Conservation (phyloP, 2,888 invertebrate species). For the Drosophila buzzatii region DNA sequence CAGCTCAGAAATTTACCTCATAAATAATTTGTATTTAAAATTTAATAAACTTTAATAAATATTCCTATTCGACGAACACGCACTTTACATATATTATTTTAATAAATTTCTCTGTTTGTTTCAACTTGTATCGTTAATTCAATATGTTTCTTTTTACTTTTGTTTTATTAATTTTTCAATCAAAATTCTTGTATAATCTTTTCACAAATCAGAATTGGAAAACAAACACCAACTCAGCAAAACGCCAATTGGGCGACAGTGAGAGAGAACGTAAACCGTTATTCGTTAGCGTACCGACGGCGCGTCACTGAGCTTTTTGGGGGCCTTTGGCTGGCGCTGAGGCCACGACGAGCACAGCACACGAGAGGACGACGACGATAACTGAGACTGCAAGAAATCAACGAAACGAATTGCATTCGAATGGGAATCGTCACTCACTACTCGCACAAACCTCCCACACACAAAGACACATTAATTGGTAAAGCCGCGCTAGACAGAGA, state of each 20-base stretch:
- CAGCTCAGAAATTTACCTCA: conserved; percentile 33
- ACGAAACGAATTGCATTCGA: conserved; percentile 81
- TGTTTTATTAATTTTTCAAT: conserved; percentile 27
- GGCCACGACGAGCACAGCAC: conserved; percentile 30
- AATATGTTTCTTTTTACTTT: conserved; percentile 23
- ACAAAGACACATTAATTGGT: conserved; percentile 54
- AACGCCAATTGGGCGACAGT: conserved; percentile 41
- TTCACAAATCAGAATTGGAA: conserved; percentile 52
- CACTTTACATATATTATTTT: conserved; percentile 15
- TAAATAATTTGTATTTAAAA: not conserved
- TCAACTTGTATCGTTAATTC: conserved; percentile 42
- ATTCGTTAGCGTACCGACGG: conserved; percentile 80
- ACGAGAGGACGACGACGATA: conserved; percentile 51
- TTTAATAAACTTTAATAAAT: not conserved
- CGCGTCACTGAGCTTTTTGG: conserved; percentile 81
- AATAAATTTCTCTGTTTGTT: conserved; percentile 10
- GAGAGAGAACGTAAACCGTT: conserved; percentile 45
- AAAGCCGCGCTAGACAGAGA: conserved; percentile 31
- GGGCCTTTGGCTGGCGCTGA: conserved; percentile 29
- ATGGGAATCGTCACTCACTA: conserved; percentile 77
- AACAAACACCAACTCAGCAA: conserved; percentile 27
- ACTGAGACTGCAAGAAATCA: conserved; percentile 73
- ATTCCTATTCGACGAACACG: conserved; percentile 1
- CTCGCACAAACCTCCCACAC: conserved; percentile 44
- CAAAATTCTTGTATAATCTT: conserved; percentile 34